Evolutionary conservation across 1,140 invertebrate species (phyloP), one percentile per base, ranked within the genome.

Genomic region (Spodoptera litura): DNA sequence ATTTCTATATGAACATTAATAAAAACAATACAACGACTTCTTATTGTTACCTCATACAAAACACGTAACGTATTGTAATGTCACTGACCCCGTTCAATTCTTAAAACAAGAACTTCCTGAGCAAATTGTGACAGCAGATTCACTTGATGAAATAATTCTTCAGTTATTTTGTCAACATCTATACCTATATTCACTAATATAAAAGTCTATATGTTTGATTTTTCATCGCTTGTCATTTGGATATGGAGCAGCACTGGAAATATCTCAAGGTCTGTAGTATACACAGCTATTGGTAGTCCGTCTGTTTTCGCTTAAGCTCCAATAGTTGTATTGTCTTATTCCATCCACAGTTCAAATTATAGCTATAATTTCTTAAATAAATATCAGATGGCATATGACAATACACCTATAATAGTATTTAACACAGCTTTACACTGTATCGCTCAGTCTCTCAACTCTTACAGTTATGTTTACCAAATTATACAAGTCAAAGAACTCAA

Each of bases 221-320:
- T 94, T 94, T 85, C 89, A 87, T 90, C 86, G 93, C 93, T 93
- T 94, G 88, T 86, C 87, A 78, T 82, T 83, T 80, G 91, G 90
- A 89, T 79, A 73, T 64, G 86, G 87, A 85, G 85, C 96, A 97
- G 97, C 97, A 97, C 92, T 97, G 97, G 97, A 97, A 96, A 91
- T 97, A 97, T 93, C 95, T 97, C 85, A 97, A 97, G 97, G 97
- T 97, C 96, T 94, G 96, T 95, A 93, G 84, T 77, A 84, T 87
- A 87, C 82, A 88, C 85, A 56, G 66, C 64, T 82, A 58, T 68
- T 53, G 62, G 56, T 61, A 25, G 49, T 78, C 20, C 31, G 38
- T 62, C 44, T 35, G 64, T 70, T 77, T 71, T 59, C 25, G 71
- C 71, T 73, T 73, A 59, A 35, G 56, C 71, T 73, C 71, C 44